These are phyloP conservation scores for Micropoecilia bifurca DNA, from an alignment of 2,797 vertebrate species.

Conservation along the genomic window DNA sequence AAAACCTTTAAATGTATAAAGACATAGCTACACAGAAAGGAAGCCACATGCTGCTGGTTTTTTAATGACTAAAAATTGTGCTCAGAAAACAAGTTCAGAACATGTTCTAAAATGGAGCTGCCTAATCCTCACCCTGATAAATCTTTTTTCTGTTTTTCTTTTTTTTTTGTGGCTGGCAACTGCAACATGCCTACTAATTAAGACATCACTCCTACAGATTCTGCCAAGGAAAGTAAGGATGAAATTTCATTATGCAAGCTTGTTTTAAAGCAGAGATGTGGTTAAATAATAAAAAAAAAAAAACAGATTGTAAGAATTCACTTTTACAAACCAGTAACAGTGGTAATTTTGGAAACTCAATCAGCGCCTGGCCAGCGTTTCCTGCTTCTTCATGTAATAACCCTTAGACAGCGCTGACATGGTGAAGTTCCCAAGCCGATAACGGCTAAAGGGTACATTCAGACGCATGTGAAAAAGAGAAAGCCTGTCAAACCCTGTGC, in stretches of 20 bases:
- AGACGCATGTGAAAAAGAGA: constrained; percentile 22
- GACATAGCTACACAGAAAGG: neutral
- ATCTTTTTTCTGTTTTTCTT: neutral
- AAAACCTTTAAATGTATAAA: constrained; percentile 24
- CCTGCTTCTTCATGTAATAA: constrained; percentile 31
- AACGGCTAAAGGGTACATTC: constrained; percentile 19
- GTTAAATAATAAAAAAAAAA: constrained; percentile 38
- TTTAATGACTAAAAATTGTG: constrained; percentile 6
- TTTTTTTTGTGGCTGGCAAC: constrained; percentile 13
- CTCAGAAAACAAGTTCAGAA: constrained; percentile 37
- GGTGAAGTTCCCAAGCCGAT: constrained; percentile 35
- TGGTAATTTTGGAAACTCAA: constrained; percentile 56
- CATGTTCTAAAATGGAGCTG: constrained; percentile 28
- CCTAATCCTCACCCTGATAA: constrained; percentile 25
- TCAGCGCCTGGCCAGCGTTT: constrained; percentile 45
- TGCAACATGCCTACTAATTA: constrained; percentile 40
- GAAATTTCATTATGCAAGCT: constrained; percentile 23
- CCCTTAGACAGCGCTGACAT: constrained; percentile 36
- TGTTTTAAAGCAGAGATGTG: constrained; percentile 34
- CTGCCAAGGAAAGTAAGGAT: constrained; percentile 9
- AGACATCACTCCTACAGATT: constrained; percentile 16
- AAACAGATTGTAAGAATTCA: constrained; percentile 21
- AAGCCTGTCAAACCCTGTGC: constrained; percentile 9
- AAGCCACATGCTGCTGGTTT: constrained; percentile 27
- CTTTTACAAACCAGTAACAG: constrained; percentile 53